Evolutionary conservation across 2,888 invertebrate genomes (phyloP).

Genomic region (Isotomurus palustris): DNA sequence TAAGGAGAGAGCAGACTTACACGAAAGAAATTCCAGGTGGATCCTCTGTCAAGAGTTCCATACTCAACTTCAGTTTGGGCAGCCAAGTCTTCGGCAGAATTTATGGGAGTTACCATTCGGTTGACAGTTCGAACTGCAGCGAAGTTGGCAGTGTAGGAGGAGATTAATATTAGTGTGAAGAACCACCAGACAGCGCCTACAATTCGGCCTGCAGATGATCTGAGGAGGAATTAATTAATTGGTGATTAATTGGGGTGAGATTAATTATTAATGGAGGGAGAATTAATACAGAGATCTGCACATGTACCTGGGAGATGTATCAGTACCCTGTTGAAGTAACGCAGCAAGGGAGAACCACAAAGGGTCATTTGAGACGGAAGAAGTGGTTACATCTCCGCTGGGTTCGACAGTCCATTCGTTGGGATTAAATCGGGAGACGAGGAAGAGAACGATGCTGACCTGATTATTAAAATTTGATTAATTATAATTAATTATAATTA

Average conservation of each 20-base stretch:
- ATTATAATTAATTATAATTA: not conserved
- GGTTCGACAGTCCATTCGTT: slow-evolving; percentile 86
- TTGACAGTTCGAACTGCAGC: slow-evolving; percentile 94
- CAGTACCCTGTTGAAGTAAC: slow-evolving; percentile 98
- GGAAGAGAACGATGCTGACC: slow-evolving; percentile 85
- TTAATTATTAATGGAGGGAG: not conserved
- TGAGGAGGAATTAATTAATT: slow-evolving; percentile 45
- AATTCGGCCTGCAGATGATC: slow-evolving; percentile 85
- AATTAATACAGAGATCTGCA: too few species aligned
- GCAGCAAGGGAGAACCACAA: slow-evolving; percentile 97
- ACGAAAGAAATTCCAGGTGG: slow-evolving; percentile 83
- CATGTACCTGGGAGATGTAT: slow-evolving; percentile 85
- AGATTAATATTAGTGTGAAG: slow-evolving; percentile 94
- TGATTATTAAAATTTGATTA: slow-evolving; percentile 14
- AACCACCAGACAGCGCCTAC: slow-evolving; percentile 99
- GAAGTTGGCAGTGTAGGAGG: slow-evolving; percentile 97
- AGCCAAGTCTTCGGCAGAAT: slow-evolving; percentile 82
- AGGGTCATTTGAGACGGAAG: slow-evolving; percentile 50
- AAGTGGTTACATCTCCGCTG: slow-evolving; percentile 43
- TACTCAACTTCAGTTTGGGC: slow-evolving; percentile 91
- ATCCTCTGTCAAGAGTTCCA: slow-evolving; percentile 72
- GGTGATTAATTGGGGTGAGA: not conserved
- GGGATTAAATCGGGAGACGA: slow-evolving; percentile 94
- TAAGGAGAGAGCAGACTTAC: slow-evolving; percentile 55
- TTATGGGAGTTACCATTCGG: slow-evolving; percentile 92